Conservation (phyloP, 2,888 invertebrate species). For the Folsomia manolachei region DNA sequence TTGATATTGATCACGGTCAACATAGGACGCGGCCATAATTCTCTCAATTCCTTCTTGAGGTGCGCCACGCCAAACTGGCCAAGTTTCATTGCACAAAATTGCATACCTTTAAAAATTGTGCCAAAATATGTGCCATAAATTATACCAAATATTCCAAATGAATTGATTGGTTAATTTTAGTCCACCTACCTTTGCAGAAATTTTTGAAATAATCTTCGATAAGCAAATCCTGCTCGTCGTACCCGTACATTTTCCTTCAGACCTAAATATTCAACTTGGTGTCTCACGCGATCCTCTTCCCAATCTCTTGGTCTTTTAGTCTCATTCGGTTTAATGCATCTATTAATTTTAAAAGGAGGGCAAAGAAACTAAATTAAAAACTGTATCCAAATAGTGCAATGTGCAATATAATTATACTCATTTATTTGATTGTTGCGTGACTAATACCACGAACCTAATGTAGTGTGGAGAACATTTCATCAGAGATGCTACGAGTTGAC, state of each 20-base stretch:
- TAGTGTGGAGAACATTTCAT: constrained; percentile 69
- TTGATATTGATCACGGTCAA: constrained; percentile 64
- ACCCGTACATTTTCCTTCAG: constrained; percentile 68
- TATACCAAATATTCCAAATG: background rate
- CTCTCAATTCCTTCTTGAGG: constrained; percentile 60
- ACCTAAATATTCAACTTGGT: constrained; percentile 68
- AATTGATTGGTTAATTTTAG: background rate
- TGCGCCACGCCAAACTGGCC: constrained; percentile 62
- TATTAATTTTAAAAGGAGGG: constrained; percentile 22
- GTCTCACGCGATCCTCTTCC: constrained; percentile 64
- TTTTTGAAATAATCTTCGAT: constrained; percentile 62
- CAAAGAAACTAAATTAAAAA: background rate
- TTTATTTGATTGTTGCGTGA: too few relatives aligned
- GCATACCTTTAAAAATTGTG: constrained; percentile 61
- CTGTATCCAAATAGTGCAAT: too few relatives aligned
- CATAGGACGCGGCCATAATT: constrained; percentile 61
- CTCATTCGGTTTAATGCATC: constrained; percentile 69
- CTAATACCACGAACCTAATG: constrained; percentile 60
- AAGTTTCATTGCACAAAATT: constrained; percentile 64
- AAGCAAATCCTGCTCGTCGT: constrained; percentile 67
- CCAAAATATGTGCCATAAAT: background rate
- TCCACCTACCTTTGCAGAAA: constrained; percentile 59
- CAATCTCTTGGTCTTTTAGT: constrained; percentile 65
- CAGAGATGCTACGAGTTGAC: constrained; percentile 63
- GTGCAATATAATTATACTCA: background rate